A percentile compares a stretch with the other conserved stretches of the same genome.
These are phyloP conservation scores for Drosophila lutescens DNA, from an alignment of 2,888 invertebrate genomes.

Conservation along the genomic window DNA sequence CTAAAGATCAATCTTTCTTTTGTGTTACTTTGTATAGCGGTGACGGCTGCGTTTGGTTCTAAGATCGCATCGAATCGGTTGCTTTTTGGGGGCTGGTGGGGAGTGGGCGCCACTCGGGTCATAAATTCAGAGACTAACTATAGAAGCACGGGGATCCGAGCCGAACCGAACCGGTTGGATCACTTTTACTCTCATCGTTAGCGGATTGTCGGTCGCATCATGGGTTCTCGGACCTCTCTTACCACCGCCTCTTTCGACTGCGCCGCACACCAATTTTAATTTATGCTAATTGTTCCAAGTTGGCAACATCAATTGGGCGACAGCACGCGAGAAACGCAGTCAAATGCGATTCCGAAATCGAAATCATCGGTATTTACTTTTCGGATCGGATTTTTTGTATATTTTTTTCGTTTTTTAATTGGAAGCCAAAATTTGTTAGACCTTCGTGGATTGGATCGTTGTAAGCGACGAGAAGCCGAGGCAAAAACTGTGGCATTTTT, in stretches of 20 bases:
- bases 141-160: conserved; percentile 57
- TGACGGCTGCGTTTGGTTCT: conserved; percentile 59
- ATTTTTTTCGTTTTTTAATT: conserved; percentile 25
- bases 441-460: conserved; percentile 41
- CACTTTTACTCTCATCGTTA: conserved; percentile 77
- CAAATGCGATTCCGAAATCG: conserved; percentile 50
- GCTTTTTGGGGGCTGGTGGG: conserved; percentile 31
- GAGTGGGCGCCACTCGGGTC: conserved; percentile 40
- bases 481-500: conserved; percentile 34
- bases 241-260: conserved; percentile 29
- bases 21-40: conserved; percentile 28
- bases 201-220: conserved; percentile 33
- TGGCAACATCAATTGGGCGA: conserved; percentile 66
- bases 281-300: conserved; percentile 72
- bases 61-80: conserved; percentile 53
- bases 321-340: conserved; percentile 54
- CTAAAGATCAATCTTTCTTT: neutral
- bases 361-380: conserved; percentile 32
- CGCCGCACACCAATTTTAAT: conserved; percentile 79
- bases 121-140: conserved; percentile 74
- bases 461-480: conserved; percentile 20
- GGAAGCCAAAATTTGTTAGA: conserved; percentile 45
- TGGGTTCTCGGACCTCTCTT: conserved; percentile 32
- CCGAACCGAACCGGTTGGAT: conserved; percentile 63
- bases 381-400: neutral